Percentiles rank a stretch among this genome's conserved stretches.
These are phyloP conservation scores for Helicorthomorpha holstii DNA, from an alignment of 1,140 invertebrate species.

Conservation along the genomic window DNA sequence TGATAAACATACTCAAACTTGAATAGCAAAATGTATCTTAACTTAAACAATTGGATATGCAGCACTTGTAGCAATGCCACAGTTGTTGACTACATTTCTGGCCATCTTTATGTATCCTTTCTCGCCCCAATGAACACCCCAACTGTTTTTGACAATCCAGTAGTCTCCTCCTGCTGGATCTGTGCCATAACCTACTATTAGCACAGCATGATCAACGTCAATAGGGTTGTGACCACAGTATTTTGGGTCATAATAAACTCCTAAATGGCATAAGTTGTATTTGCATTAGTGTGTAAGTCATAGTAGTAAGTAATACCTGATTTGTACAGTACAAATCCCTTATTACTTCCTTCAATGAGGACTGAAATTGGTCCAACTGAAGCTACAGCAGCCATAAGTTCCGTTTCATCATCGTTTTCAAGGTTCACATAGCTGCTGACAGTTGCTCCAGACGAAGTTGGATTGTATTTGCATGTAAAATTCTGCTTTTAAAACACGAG, in stretches of 20 bases:
- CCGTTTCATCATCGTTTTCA: background rate
- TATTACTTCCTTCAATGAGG: slow-evolving; percentile 28
- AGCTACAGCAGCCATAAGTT: slow-evolving; percentile 21
- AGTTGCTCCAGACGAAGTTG: background rate
- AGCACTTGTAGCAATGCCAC: slow-evolving; percentile 28
- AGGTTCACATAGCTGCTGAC: background rate
- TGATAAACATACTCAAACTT: no score
- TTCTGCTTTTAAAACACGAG: background rate
- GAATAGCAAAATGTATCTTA: no score
- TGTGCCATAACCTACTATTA: slow-evolving; percentile 37
- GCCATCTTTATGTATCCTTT: slow-evolving; percentile 28
- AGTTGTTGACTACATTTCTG: slow-evolving; percentile 27
- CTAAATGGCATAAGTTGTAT: no score
- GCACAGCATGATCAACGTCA: slow-evolving; percentile 33
- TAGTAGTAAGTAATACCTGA: no score
- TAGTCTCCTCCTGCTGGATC: slow-evolving; percentile 42
- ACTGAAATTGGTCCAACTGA: slow-evolving; percentile 28
- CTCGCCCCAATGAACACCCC: slow-evolving; percentile 39
- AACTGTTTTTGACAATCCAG: slow-evolving; percentile 87
- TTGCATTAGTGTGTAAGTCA: no score
- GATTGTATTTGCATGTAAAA: background rate
- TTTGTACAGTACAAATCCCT: slow-evolving; percentile 20
- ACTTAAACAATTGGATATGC: slow-evolving; percentile 23
- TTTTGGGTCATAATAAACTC: background rate
- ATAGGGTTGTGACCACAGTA: slow-evolving; percentile 11